A percentile compares a stretch with the other conserved stretches of the same genome.
These are phyloP conservation scores for Zaprionus capensis DNA, from an alignment of 1,140 invertebrate genomes.

Conservation along the genomic window DNA sequence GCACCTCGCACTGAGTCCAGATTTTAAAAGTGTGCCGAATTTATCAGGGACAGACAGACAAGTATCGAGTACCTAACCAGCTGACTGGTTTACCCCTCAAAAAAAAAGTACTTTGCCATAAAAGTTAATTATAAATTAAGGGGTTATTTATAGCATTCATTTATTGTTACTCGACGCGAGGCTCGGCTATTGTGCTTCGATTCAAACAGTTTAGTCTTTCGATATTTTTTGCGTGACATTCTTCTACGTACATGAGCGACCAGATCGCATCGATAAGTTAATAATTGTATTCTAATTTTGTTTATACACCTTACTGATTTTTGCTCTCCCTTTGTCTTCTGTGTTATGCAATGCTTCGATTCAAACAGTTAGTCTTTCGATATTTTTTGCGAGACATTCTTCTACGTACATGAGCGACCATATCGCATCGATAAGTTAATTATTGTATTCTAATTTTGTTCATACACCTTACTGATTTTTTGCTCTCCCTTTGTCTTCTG, in stretches of 20 bases:
- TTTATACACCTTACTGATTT: not conserved
- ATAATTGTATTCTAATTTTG: slow-evolving; percentile 27
- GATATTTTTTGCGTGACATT: slow-evolving; percentile 1
- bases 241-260: not conserved
- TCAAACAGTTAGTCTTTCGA: not conserved
- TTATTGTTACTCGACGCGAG: not conserved
- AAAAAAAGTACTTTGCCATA: slow-evolving; percentile 10
- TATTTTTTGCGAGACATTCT: slow-evolving; percentile 2
- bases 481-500: not conserved
- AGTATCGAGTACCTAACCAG: not conserved
- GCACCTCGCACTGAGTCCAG: slow-evolving; percentile 28
- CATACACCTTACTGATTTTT: not conserved
- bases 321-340: no score
- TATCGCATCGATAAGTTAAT: slow-evolving; percentile 19
- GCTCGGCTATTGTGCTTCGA: not conserved
- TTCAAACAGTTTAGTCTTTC: not conserved
- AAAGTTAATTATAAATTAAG: slow-evolving; percentile 26
- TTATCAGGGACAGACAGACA: slow-evolving; percentile 19
- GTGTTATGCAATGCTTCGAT: not conserved
- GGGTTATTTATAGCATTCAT: slow-evolving; percentile 23
- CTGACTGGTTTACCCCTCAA: slow-evolving; percentile 29
- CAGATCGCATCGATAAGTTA: slow-evolving; percentile 17
- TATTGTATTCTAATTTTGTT: slow-evolving; percentile 22
- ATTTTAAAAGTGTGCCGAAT: slow-evolving; percentile 50
- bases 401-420: not conserved